Conservation (phyloP, 2,888 invertebrate genomes). For the Dromius quadrimaculatus region DNA sequence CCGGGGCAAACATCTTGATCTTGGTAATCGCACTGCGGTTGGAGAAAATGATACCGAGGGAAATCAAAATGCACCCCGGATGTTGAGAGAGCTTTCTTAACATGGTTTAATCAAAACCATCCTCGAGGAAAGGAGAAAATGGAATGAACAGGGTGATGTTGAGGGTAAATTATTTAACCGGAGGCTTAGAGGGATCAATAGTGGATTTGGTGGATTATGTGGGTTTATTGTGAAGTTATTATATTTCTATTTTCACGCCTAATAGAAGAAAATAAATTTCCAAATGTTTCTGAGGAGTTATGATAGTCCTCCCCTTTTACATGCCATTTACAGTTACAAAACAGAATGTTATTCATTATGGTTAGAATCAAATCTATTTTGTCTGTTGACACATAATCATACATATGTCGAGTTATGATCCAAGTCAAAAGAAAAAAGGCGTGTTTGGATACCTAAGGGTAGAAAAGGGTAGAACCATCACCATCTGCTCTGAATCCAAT, state of each 20-base stretch:
- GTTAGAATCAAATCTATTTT: conserved; percentile 17
- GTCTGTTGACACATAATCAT: conserved; percentile 35
- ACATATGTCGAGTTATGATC: conserved; percentile 39
- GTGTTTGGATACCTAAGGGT: conserved; percentile 33
- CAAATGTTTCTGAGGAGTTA: too few relatives aligned
- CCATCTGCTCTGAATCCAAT: conserved; percentile 43
- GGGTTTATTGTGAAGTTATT: too few relatives aligned
- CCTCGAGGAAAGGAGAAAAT: not conserved
- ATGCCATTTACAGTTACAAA: too few relatives aligned
- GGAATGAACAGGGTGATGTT: not conserved
- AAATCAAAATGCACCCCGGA: conserved; percentile 26
- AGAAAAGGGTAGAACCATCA: conserved; percentile 33
- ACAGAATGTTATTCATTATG: too few relatives aligned
- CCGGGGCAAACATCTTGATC: conserved; percentile 34
- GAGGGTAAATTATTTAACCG: conserved; percentile 15
- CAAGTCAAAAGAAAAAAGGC: conserved; percentile 33
- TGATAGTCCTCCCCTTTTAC: too few relatives aligned
- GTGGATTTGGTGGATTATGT: not conserved
- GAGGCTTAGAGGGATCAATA: not conserved
- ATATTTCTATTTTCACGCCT: too few relatives aligned
- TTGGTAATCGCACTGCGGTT: not conserved
- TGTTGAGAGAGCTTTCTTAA: not conserved
- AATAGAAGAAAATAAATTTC: too few relatives aligned
- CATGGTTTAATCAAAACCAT: conserved; percentile 4
- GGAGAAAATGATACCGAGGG: conserved; percentile 32